Conservation (phyloP, 2,888 invertebrate species). For the Troglohyphantes excavatus region DNA sequence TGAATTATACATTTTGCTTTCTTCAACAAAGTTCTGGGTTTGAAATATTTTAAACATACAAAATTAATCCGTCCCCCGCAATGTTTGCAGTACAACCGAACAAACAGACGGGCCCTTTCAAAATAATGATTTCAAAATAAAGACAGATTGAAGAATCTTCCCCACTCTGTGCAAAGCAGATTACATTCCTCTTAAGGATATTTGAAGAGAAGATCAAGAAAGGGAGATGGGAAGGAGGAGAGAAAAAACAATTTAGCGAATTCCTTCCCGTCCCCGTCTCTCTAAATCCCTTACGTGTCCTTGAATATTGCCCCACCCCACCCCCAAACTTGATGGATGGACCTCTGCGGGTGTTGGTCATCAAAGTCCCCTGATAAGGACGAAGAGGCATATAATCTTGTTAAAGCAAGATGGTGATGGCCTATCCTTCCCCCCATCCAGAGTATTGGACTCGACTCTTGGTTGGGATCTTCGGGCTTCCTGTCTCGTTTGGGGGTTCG, state of each 20-base stretch:
- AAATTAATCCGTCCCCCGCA: too few relatives aligned
- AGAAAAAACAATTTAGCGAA: conserved; percentile 1
- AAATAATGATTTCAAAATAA: background rate
- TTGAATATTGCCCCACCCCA: background rate
- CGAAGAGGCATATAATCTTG: background rate
- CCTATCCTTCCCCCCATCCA: background rate
- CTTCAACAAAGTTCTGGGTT: too few relatives aligned
- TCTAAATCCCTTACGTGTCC: background rate
- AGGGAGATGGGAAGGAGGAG: background rate
- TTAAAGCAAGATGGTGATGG: background rate
- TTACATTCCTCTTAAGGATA: conserved; percentile 5
- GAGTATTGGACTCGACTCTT: background rate
- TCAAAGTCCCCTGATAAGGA: conserved; percentile 1
- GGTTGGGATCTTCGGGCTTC: too few relatives aligned
- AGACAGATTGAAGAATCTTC: background rate
- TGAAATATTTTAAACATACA: too few relatives aligned
- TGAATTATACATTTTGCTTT: too few relatives aligned
- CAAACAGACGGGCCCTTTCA: too few relatives aligned
- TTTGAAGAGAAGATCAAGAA: conserved; percentile 1
- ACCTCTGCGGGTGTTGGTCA: background rate
- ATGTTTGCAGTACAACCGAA: too few relatives aligned
- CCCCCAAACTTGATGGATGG: background rate
- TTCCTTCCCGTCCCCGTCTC: background rate
- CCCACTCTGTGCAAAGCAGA: background rate
- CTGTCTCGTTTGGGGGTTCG: background rate